These are phyloP conservation scores for Listronotus oregonensis DNA, from an alignment of 1,140 invertebrate genomes.

Conservation along the genomic window DNA sequence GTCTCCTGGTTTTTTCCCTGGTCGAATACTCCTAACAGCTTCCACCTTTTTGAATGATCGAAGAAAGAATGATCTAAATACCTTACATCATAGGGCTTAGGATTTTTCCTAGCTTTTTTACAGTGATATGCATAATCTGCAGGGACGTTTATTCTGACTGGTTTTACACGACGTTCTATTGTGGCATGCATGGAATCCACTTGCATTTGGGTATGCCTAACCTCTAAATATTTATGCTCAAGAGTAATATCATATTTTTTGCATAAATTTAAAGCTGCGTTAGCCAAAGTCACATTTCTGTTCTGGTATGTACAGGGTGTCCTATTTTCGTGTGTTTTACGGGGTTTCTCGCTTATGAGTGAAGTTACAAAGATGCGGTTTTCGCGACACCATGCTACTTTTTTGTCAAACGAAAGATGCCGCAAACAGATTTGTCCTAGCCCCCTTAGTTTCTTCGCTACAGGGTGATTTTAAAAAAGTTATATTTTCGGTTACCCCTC, in stretches of 20 bases:
- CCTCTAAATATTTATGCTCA: conserved; percentile 18
- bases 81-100: neutral
- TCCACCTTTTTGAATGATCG: neutral
- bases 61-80: neutral
- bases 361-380: too few species aligned
- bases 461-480: too few species aligned
- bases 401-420: too few species aligned
- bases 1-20: neutral
- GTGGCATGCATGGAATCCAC: neutral
- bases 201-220: conserved; percentile 14
- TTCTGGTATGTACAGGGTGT: too few species aligned
- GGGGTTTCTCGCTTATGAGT: too few species aligned
- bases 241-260: conserved; percentile 8
- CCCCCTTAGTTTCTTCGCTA: too few species aligned
- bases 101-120: neutral
- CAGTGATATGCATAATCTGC: neutral
- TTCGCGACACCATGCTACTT: too few species aligned
- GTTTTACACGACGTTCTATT: neutral
- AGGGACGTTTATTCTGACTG: conserved; percentile 9
- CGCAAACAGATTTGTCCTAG: too few species aligned
- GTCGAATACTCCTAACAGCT: neutral
- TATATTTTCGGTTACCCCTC: too few species aligned
- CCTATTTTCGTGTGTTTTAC: too few species aligned
- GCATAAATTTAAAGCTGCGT: conserved; percentile 14
- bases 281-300: conserved; percentile 8